Conservation (phyloP, 2,888 invertebrate species). For the Tetranychus piercei region DNA sequence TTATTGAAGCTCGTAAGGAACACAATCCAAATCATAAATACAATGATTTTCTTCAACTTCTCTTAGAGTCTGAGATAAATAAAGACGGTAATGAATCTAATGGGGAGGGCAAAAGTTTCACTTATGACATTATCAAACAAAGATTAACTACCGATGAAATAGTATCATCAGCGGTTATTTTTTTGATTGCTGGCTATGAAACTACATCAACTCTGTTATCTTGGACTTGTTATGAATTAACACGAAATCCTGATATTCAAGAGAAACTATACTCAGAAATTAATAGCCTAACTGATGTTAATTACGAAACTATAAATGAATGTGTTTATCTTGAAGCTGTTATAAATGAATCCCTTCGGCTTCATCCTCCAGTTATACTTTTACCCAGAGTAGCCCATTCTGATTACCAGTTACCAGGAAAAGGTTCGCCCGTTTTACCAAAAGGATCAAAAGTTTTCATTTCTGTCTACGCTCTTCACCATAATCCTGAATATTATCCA, state of each 20-base stretch:
- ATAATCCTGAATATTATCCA: conserved; percentile 2
- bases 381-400: background rate
- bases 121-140: background rate
- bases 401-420: background rate
- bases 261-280: background rate
- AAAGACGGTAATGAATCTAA: background rate
- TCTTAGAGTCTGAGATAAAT: background rate
- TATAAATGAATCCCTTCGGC: background rate
- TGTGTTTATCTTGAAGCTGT: conserved; percentile 7
- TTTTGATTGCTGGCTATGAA: conserved; percentile 11
- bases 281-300: too few species aligned
- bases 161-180: background rate
- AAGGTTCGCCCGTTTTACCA: too few species aligned
- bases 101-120: background rate
- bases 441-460: background rate
- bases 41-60: conserved; percentile 7
- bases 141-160: background rate
- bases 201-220: background rate
- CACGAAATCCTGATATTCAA: conserved; percentile 4
- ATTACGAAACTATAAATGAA: background rate
- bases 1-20: background rate
- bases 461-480: background rate
- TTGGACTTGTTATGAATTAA: background rate
- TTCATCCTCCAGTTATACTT: background rate
- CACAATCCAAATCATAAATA: background rate